Percentiles rank a stretch among this genome's conserved stretches.
Conservation (phyloP, 2,113 vertebrate species). For the Steatornis caripensis region DNA sequence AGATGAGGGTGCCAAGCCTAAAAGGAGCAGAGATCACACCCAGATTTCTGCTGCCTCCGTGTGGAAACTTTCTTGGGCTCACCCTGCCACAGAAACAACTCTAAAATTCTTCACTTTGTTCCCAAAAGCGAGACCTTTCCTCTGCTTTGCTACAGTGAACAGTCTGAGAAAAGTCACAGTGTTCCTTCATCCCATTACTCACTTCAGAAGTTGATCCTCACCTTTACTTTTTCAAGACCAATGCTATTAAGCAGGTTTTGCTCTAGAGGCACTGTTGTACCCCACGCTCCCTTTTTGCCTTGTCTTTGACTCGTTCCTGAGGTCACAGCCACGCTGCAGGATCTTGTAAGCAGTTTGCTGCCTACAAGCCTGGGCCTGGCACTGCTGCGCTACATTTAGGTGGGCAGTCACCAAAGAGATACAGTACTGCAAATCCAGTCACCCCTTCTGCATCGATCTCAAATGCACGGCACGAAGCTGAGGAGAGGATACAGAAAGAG, state of each 20-base stretch:
- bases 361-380: not conserved
- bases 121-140: not conserved
- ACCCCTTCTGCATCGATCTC: accelerated
- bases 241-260: not conserved
- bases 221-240: not conserved
- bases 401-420: not conserved
- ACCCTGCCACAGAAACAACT: not conserved
- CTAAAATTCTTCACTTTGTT: not conserved
- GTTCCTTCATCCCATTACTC: accelerated
- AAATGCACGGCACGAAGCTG: accelerated
- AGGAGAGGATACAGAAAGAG: not conserved
- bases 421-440: not conserved
- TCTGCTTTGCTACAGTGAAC: not conserved
- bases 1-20: not conserved
- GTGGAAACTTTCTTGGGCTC: not conserved
- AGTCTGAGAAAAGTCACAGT: not conserved
- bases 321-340: not conserved
- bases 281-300: not conserved
- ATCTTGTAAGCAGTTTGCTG: not conserved
- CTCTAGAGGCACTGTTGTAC: not conserved
- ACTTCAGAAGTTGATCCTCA: not conserved
- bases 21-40: not conserved
- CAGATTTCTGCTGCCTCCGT: not conserved
- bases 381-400: not conserved
- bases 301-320: not conserved